phyloP scores from a whole-genome alignment of 2,888 invertebrate species.

The Gibbula magus region DNA sequence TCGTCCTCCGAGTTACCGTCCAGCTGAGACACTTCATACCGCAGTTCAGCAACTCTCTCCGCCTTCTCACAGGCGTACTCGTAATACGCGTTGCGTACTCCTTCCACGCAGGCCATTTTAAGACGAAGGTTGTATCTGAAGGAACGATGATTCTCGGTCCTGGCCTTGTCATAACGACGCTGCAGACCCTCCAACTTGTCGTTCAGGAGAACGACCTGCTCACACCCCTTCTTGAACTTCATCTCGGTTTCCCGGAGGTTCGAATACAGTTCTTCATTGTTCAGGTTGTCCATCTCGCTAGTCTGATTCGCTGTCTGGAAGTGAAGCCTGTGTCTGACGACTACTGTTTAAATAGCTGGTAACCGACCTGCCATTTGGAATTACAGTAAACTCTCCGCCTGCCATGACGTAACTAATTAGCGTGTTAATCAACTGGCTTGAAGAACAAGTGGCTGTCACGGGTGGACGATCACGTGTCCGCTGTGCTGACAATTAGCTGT shows the following conservation, averaged over 20 bases:
- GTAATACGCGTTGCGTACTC: conserved; percentile 18
- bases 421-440: no score
- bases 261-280: not conserved
- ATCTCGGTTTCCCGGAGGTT: conserved; percentile 4
- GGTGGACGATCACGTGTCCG: no score
- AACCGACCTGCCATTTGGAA: no score
- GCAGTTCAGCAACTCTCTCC: not conserved
- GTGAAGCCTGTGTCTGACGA: no score
- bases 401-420: no score
- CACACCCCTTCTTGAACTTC: conserved; percentile 15
- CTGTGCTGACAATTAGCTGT: no score
- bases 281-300: no score
- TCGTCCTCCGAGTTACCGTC: not conserved
- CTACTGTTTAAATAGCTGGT: no score
- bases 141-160: conserved; percentile 20
- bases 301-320: no score
- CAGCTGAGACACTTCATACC: not conserved
- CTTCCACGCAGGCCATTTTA: conserved; percentile 7
- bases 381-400: no score
- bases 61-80: conserved; percentile 25
- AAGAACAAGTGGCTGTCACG: no score
- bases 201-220: conserved; percentile 17
- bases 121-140: conserved; percentile 19
- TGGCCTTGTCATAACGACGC: conserved; percentile 2
- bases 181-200: conserved; percentile 21